Percentiles rank a stretch among this genome's conserved stretches.
Evolutionary conservation across 2,888 invertebrate genomes (phyloP).

Genomic region (Campoplex capitator): DNA sequence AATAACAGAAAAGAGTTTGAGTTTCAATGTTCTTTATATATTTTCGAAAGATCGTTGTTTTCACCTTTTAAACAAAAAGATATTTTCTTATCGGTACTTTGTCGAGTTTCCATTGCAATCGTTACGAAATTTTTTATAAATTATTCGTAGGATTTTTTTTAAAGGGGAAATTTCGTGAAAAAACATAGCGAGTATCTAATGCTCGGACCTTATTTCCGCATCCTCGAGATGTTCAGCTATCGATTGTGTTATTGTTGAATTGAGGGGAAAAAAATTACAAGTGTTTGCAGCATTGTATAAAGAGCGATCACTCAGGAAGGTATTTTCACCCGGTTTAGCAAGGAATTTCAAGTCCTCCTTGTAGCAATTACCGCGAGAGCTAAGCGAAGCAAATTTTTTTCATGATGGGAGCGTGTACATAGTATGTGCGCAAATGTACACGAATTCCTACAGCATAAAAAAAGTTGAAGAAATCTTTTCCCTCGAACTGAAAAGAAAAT

Average conservation of each 20-base stretch:
- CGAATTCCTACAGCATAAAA: not conserved
- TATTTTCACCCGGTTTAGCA: conserved; percentile 46
- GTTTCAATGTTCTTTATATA: no score
- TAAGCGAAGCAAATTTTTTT: conserved; percentile 4
- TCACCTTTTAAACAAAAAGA: no score
- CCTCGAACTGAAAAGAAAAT: not conserved
- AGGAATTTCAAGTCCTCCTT: conserved; percentile 52
- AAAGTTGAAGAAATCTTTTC: not conserved
- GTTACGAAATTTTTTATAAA: no score
- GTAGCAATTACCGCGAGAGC: conserved; percentile 58
- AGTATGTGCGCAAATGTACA: not conserved
- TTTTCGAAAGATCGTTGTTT: no score
- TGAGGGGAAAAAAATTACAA: conserved; percentile 4
- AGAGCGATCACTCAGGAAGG: conserved; percentile 57
- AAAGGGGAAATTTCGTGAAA: not conserved
- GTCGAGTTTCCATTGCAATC: no score
- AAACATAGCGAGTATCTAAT: not conserved
- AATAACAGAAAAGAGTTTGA: not conserved
- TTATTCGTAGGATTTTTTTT: no score
- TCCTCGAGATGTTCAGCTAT: conserved; percentile 58
- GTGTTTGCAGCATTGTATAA: conserved; percentile 11
- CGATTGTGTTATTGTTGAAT: conserved; percentile 23
- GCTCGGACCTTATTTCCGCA: conserved; percentile 54
- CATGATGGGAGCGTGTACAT: conserved; percentile 4
- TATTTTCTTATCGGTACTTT: no score